Evolutionary conservation across 2,888 invertebrate species (phyloP), one percentile per base, ranked within the genome.

Genomic region (Anoplius nigerrimus): DNA sequence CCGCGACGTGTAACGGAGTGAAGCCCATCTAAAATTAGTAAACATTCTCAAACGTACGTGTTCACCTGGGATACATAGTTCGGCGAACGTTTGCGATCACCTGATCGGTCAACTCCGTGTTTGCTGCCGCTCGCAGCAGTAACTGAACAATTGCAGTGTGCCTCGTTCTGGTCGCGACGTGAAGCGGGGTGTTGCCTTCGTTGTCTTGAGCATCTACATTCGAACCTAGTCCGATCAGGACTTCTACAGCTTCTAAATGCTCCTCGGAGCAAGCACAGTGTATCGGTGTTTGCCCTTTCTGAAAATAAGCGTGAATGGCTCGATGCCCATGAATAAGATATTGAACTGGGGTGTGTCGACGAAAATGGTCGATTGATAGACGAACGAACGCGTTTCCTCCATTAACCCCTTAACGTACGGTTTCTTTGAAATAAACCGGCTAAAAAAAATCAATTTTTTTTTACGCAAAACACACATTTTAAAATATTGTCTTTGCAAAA

Each of bases 111-210:
- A 90, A 81, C 79, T 93, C 92, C 0, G 92, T 92, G 63, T 92
- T 90, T 56, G 94, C 93, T 13, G 94, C 93, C 24, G 91, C 91
- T 21, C 93, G 93, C 56, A 95, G 89, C 58, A 96, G 89, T 53
- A 93, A 89, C 73, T 92, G 91, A n/a, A 94, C 95, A 18, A 95
- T 90, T 74, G 92, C 93, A 0, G 94, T 92, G 82, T 95, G 93
- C 75, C 94, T 92, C 82, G 94, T 93, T 76, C 94, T 93, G 0
- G 94, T 93, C 0, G 95, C 95, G 59, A 94, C 91, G 84, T 95
- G 95, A 27, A 96, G 90, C 0, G 95, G 93, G 4, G 94, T 93
- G 79, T 91, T 93, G 15, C 94, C 95, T 16, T 93, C 92, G 79
- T 91, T 91, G 84, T 95, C 95, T 69, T 91, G 90, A 34, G 93